A percentile compares a stretch with the other conserved stretches of the same genome.
phyloP scores from a whole-genome alignment of 2,113 vertebrate genomes.

The Crocuta crocuta region DNA sequence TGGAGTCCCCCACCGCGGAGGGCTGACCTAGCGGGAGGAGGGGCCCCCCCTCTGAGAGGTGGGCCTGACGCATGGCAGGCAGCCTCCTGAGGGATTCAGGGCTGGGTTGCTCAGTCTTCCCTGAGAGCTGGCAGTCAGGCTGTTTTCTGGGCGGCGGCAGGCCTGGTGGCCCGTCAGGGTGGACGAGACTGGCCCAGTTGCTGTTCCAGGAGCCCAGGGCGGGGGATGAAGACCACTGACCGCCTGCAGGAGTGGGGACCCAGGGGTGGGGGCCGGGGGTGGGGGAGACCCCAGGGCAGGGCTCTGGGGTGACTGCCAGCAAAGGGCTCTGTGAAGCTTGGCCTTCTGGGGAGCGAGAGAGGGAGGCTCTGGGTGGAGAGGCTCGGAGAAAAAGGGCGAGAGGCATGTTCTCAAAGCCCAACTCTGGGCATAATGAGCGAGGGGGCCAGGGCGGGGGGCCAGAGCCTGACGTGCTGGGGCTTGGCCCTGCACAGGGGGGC shows the following conservation, averaged over 20 bases:
- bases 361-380: neutral
- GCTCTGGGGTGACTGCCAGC: neutral
- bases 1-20: accelerated
- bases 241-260: accelerated
- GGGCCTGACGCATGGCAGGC: accelerated
- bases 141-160: neutral
- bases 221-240: neutral
- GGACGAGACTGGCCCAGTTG: accelerated
- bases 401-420: too few relatives aligned
- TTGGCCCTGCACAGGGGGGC: neutral
- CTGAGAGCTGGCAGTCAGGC: neutral
- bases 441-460: too few relatives aligned
- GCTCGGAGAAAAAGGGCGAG: too few relatives aligned
- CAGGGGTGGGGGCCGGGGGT: too few relatives aligned
- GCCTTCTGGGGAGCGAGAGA: neutral
- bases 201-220: neutral
- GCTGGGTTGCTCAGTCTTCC: neutral
- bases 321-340: neutral
- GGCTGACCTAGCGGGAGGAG: neutral
- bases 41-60: too few relatives aligned
- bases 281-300: too few relatives aligned
- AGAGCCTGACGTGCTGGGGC: neutral
- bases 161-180: accelerated
- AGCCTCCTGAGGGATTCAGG: neutral
- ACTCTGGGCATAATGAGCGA: neutral